A percentile compares a stretch with the other conserved stretches of the same genome.
Evolutionary conservation across 1,140 invertebrate species (phyloP).

Genomic region (Penaeus vannamei): DNA sequence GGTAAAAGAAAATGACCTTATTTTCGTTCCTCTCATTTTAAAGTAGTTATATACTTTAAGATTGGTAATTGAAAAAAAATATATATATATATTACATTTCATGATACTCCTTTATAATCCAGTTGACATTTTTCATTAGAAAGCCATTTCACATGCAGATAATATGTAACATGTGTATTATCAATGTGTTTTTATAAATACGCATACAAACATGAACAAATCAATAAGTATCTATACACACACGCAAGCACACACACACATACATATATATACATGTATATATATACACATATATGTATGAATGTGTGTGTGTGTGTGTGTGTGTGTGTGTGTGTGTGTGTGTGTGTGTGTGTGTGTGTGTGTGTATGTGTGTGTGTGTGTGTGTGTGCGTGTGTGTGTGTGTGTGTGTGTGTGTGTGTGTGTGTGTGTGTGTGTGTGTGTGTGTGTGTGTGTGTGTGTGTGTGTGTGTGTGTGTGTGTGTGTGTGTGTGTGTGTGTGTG

Average conservation of each 20-base stretch:
- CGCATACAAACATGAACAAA: background rate
- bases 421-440: background rate
- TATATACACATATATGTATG: background rate
- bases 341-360: background rate
- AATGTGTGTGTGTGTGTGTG: background rate
- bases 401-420: background rate
- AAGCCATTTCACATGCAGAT: too few species aligned
- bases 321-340: background rate
- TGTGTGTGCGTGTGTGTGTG: background rate
- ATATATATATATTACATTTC: too few species aligned
- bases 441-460: background rate
- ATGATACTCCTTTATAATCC: too few species aligned
- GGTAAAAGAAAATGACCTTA: too few species aligned
- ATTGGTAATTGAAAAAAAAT: too few species aligned
- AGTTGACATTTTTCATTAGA: too few species aligned
- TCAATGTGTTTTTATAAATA: background rate
- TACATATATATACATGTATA: background rate
- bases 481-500: too few species aligned
- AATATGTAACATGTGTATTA: background rate
- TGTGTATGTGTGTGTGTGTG: conserved; percentile 23
- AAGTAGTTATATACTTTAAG: too few species aligned
- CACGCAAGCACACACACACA: background rate
- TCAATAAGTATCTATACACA: background rate
- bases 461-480: too few species aligned
- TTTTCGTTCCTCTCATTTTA: too few species aligned